Base-by-base conservation (phyloP, 2,888 invertebrate genomes). In the Chymomyza caudatula region DNA sequence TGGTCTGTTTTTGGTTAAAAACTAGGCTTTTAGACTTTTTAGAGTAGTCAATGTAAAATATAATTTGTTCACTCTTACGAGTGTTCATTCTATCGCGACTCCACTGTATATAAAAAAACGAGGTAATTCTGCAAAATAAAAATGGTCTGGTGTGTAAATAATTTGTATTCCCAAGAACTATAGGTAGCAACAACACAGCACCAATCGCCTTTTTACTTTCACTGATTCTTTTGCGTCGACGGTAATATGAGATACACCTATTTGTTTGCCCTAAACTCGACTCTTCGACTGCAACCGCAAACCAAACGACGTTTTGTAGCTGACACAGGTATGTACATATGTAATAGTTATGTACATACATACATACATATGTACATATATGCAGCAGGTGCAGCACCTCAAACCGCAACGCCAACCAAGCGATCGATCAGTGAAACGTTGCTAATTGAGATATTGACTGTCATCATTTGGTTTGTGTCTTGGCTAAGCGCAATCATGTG, bases 401-500 rank as follows among this genome's bases (percentile, higher is more conserved):
- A 47, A 19, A 13, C 47, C 47, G 4, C 47, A 47, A 13, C 47
- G 17, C 17, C 17, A 47, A 47, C 47, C 47, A 47, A 47, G 47
- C 19, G 15, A 37, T 37, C 29, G 29, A 37, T 8, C 29, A 37
- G 29, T 37, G n/a, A 47, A 37, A 2, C 47, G 47, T 47, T 19
- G 19, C 17, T 47, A 47, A 47, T 47, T 47, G 4, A 47, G 47
- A 11, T 37, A 37, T 37, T 37, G 11, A 11, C 47, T 15, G 47
- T 47, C 47, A 17, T 8, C 19, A 8, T 17, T 19, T 47, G 47
- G 47, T 47, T 47, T 47, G 47, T 17, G 47, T 47, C 54, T 17
- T 15, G 6, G 53, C 51, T 51, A 65, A 37, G 25, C 25, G 6
- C 6, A 25, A 68, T 56, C 49, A 54, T 72, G 68, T 52, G 63